Conservation (phyloP, 2,113 vertebrate species). For the Crocuta crocuta region DNA sequence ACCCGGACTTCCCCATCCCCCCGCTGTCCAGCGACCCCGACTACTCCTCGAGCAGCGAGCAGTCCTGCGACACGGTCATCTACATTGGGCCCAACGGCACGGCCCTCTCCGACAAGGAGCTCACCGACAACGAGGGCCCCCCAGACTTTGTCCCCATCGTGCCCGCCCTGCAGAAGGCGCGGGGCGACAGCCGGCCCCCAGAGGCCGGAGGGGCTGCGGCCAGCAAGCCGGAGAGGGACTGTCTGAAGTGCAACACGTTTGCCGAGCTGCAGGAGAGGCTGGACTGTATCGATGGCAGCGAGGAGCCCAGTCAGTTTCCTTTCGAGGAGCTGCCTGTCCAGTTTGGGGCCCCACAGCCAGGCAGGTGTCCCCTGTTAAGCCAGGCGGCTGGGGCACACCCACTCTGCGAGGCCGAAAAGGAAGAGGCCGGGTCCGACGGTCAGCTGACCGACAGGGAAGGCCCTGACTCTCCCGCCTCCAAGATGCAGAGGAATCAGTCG, state of each 20-base stretch:
- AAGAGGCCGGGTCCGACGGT: constrained; percentile 86
- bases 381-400: constrained; percentile 77
- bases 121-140: constrained; percentile 97
- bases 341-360: constrained; percentile 82
- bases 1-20: constrained; percentile 92
- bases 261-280: constrained; percentile 98
- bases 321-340: constrained; percentile 93
- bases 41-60: constrained; percentile 98
- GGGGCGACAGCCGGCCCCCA: constrained; percentile 86
- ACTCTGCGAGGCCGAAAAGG: constrained; percentile 82
- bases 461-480: constrained; percentile 86
- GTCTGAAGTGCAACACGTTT: constrained; percentile 98
- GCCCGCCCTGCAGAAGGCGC: constrained; percentile 93
- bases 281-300: constrained; percentile 98
- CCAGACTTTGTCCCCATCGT: constrained; percentile 98
- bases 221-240: constrained; percentile 91
- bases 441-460: constrained; percentile 89
- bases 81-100: constrained; percentile 97
- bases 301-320: constrained; percentile 93
- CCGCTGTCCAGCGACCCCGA: constrained; percentile 96
- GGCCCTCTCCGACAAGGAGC: constrained; percentile 96
- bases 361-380: constrained; percentile 77
- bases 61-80: constrained; percentile 99
- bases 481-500: constrained; percentile 87
- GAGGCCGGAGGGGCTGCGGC: constrained; percentile 87